Conservation (phyloP, 2,113 vertebrate genomes). For the Hylia prasina region DNA sequence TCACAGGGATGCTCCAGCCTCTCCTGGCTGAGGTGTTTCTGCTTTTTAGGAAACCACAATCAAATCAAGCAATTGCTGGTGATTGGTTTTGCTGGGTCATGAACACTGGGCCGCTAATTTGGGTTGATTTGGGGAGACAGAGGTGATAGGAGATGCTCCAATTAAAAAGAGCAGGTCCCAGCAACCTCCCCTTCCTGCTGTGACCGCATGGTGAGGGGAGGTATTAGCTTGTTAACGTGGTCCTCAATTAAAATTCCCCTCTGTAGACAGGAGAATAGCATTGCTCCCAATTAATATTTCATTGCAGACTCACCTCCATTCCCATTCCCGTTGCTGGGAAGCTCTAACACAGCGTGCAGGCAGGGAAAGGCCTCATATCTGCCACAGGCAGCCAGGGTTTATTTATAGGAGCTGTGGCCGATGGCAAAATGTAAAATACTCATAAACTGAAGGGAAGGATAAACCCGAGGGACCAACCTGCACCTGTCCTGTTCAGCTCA, state of each 20-base stretch:
- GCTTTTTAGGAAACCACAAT: not conserved
- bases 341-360: not conserved
- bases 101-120: not conserved
- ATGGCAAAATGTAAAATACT: not conserved
- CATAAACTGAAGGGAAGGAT: not conserved
- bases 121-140: not conserved
- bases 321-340: not conserved
- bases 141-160: not conserved
- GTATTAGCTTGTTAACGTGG: not conserved
- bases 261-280: not conserved
- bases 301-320: not conserved
- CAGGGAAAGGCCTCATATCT: conserved; percentile 11
- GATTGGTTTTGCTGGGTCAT: not conserved
- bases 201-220: not conserved
- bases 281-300: conserved; percentile 22
- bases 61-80: not conserved
- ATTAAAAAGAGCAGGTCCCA: not conserved
- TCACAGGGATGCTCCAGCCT: not conserved
- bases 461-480: not conserved
- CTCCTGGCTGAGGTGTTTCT: not conserved
- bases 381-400: not conserved
- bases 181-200: not conserved
- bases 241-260: conserved; percentile 28
- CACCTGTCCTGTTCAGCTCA: not conserved
- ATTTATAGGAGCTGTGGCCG: conserved; percentile 12